Conservation (phyloP, 2,797 vertebrate genomes). For the Hippoglossus hippoglossus region DNA sequence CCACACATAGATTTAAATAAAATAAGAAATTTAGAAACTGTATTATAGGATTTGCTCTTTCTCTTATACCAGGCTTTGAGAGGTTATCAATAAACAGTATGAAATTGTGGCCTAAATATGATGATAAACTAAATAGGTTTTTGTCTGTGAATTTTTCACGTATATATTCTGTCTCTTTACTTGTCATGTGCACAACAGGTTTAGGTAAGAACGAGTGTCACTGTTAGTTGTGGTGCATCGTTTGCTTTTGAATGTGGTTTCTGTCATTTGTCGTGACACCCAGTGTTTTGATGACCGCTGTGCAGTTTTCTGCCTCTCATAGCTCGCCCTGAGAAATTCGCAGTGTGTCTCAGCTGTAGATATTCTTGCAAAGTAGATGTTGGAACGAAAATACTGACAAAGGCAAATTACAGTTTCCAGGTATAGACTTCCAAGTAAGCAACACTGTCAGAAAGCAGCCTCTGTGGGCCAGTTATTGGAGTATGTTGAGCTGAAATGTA, state of each 20-base stretch:
- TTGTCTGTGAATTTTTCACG: constrained; percentile 36
- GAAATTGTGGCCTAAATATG: not conserved
- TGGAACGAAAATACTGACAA: not conserved
- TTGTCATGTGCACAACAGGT: constrained; percentile 71
- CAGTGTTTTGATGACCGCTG: constrained; percentile 70
- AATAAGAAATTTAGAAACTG: too few relatives aligned
- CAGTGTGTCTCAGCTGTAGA: constrained; percentile 7
- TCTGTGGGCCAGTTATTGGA: constrained; percentile 11
- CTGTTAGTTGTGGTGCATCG: constrained; percentile 36
- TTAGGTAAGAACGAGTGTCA: constrained; percentile 79
- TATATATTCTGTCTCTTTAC: constrained; percentile 54
- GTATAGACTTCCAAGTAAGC: not conserved
- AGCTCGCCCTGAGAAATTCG: not conserved
- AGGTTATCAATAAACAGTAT: constrained; percentile 8
- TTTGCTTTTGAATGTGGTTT: constrained; percentile 52
- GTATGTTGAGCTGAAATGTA: not conserved
- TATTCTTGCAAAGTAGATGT: not conserved
- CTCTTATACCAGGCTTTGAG: constrained; percentile 18
- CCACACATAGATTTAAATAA: too few relatives aligned
- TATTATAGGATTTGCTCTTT: too few relatives aligned
- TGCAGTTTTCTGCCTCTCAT: constrained; percentile 21
- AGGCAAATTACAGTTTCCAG: not conserved
- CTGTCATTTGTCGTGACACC: constrained; percentile 49
- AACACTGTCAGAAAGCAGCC: constrained; percentile 37
- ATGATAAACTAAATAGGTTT: constrained; percentile 17